Percentiles rank a stretch among this genome's conserved stretches.
Evolutionary conservation across 2,113 vertebrate species (phyloP).

Genomic region (Acrocephalus kingi): DNA sequence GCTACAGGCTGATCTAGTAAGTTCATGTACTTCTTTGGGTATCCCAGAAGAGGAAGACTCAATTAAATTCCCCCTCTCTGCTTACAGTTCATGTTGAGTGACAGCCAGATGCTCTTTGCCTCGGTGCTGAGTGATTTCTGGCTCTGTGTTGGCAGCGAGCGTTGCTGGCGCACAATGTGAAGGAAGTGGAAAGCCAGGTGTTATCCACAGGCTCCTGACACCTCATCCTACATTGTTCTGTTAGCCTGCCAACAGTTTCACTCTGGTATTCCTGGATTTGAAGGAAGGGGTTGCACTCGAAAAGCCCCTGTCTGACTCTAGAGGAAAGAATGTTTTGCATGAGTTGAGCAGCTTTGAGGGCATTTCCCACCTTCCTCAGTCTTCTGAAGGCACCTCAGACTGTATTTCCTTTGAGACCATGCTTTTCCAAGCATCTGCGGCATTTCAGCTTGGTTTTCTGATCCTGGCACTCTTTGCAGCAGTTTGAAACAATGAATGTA

Average conservation of each 20-base stretch:
- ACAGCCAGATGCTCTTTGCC: constrained; percentile 25
- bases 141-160: neutral
- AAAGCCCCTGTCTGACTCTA: neutral
- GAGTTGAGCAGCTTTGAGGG: neutral
- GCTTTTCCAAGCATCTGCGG: neutral
- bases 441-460: neutral
- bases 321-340: neutral
- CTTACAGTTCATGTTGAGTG: neutral
- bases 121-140: neutral
- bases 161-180: neutral
- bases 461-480: neutral
- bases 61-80: neutral
- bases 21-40: neutral
- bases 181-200: constrained; percentile 57
- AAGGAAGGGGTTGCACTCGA: neutral
- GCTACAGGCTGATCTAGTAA: neutral
- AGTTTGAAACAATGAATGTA: neutral
- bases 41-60: neutral
- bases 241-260: neutral
- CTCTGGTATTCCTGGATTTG: constrained; percentile 11
- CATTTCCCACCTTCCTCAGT: neutral
- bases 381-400: neutral
- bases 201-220: constrained; percentile 22
- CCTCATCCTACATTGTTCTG: neutral
- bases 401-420: neutral